Base-by-base conservation (phyloP, 1,140 invertebrate genomes). In the Adelges cooleyi region DNA sequence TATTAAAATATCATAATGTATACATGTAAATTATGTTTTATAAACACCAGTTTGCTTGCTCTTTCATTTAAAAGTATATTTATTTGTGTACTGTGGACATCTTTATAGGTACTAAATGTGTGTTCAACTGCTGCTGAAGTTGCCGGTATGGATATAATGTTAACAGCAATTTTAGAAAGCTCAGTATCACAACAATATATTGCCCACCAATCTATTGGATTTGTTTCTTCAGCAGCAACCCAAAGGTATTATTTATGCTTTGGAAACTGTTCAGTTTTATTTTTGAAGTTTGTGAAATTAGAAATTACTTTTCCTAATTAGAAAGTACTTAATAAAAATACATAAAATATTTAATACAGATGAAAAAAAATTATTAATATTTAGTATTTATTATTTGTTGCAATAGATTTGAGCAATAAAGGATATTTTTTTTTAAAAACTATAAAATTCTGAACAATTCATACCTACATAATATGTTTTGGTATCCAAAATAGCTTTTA, bases 11-110 rank as follows among this genome's bases (percentile, higher is more conserved):
- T n/a, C n/a, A 46, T 49, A 25, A 49, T 49, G 0, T 4, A 23
- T 25, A 49, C 48, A 10, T 49, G 48, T 2, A 49, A 49, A 49
- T 49, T 49, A 49, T 49, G 48, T 49, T 49, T 49, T 15, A 49
- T 49, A 22, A 49, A 49, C 13, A 25, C 22, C 13, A 49, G 48
- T 49, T 25, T 49, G 22, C 20, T 22, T 3, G 48, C 22, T 25
- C 48, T 49, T 49, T 49, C 48, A 25, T 49, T 49, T 49, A 49
- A n/a, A 49, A 51, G 49, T 51, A 3, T 25, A 25, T 51, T 51
- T 29, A 22, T 29, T 51, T 51, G 25, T 51, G 25, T n/a, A 51
- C 25, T 51, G 8, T 51, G 49, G 6, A 51, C 23, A n/a, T n/a
- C n/a, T 15, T n/a, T n/a, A n/a, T n/a, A n/a, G n/a, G n/a, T n/a